Conservation (phyloP, 2,797 vertebrate genomes). For the Falco naumanni region DNA sequence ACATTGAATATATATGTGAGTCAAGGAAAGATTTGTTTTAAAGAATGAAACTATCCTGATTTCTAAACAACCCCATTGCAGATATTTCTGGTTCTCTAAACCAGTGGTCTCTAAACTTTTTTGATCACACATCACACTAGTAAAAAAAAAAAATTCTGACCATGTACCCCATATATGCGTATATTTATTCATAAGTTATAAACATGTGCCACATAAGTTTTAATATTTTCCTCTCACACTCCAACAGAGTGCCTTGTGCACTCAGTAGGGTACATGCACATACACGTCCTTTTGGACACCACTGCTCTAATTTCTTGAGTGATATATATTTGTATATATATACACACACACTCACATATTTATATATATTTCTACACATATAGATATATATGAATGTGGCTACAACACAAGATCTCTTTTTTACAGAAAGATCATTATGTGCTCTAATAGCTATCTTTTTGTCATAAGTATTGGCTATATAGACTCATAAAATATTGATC, state of each 20-base stretch:
- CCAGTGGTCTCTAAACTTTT: neutral
- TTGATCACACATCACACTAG: neutral
- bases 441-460: neutral
- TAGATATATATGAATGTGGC: neutral
- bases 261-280: neutral
- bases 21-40: neutral
- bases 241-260: neutral
- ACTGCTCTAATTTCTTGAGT: neutral
- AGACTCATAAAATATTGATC: neutral
- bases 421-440: neutral
- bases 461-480: neutral
- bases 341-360: too few species aligned
- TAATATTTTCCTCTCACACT: neutral
- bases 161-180: fast-evolving
- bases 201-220: neutral
- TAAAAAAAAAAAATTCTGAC: neutral
- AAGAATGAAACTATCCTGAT: neutral
- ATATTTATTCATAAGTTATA: neutral
- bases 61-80: neutral
- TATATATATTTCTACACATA: neutral
- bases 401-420: neutral
- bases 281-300: neutral
- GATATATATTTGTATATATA: neutral
- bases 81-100: neutral
- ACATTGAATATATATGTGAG: neutral